Evolutionary conservation across 1,140 invertebrate genomes (phyloP), one percentile per base, ranked within the genome.

Genomic region (Pseudomyrmex cubaensis): DNA sequence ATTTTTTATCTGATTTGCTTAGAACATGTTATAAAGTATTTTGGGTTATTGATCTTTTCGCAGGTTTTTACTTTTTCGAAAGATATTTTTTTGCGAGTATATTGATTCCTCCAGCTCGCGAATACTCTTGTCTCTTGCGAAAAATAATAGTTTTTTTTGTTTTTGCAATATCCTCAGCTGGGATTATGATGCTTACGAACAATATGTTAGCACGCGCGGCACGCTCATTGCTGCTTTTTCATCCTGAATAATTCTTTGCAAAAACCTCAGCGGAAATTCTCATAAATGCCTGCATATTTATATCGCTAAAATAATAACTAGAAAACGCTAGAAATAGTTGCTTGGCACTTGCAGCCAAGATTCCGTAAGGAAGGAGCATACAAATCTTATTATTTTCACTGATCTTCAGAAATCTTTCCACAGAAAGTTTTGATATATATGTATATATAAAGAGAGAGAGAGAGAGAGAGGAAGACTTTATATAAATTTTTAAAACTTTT

Each of bases 121-220:
- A 78, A 78, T 78, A 78, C 20, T 20, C 70, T 25, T 5, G 75
- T 69, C 0, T 25, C 25, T 25, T 25, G 25, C 44, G 8, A 78
- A 69, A 78, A 78, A 78, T 78, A 78, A 57, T 78, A 70, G 76
- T n/a, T 78, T 78, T 57, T 17, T 64, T 70, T 72, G 64, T 22
- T 80, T 59, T 70, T 70, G 20, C 22, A 17, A 7, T 20, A 50
- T 54, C 15, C 20, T 72, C 54, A 7, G 22, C 64, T 17, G 54
- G 72, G 76, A 80, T 80, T 72, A 80, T 59, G 56, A 72, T 35
- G 54, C 44, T 70, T 80, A 50, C 66, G 56, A 80, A 80, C 66
- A 80, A 80, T 80, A 54, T 44, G 35, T 69, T 25, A 25, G 25
- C 25, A 25, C 35, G 17, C 74, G 75, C 76, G 54, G 64, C 44